phyloP scores from a whole-genome alignment of 2,797 vertebrate species.

The Psittacula derbiana region DNA sequence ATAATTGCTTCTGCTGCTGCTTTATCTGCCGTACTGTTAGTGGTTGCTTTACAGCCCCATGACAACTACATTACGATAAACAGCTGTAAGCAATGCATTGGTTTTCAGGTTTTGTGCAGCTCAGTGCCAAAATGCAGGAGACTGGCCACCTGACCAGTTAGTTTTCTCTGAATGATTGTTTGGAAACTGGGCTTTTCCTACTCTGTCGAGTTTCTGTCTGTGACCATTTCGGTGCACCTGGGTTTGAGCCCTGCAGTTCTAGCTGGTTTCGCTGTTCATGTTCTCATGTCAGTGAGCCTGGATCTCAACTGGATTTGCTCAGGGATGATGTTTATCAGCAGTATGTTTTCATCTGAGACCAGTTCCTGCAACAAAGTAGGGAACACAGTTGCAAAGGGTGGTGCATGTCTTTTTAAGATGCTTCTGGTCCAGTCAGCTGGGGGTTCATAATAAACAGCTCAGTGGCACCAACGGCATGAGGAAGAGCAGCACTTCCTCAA shows the following conservation, averaged over 20 bases:
- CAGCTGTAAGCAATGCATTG: background rate
- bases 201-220: background rate
- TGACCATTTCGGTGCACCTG: accelerated
- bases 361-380: background rate
- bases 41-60: background rate
- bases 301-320: background rate
- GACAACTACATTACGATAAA: background rate
- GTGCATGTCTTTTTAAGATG: background rate
- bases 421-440: background rate
- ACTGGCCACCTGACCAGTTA: background rate
- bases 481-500: background rate
- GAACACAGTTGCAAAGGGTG: background rate
- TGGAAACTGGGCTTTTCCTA: background rate
- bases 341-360: background rate
- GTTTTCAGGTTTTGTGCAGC: background rate
- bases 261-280: background rate
- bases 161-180: background rate
- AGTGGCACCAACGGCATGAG: background rate
- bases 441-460: background rate
- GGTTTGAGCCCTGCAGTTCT: background rate
- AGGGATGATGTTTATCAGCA: background rate
- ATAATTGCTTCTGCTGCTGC: background rate
- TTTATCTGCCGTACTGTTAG: background rate
- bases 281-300: accelerated
- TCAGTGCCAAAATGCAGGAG: background rate